Base-by-base conservation (phyloP, 2,797 vertebrate species). In the Tauraco hartlaubi region DNA sequence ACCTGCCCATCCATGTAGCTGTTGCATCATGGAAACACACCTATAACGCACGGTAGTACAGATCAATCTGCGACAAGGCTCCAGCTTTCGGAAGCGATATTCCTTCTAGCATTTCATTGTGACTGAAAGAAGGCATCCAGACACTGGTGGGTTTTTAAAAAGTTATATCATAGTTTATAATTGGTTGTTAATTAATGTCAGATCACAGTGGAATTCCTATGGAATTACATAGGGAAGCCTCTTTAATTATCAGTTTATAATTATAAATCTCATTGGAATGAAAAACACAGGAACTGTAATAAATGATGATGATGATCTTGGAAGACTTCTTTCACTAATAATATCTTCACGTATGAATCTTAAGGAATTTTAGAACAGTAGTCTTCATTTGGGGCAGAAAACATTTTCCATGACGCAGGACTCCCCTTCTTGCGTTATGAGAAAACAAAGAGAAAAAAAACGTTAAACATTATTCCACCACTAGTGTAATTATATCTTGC, bases 201-300 rank as follows among this genome's bases (percentile, higher is more conserved):
- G 88, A 93, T 94, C 97, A 96, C 84, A 96, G 92, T 95, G 94
- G 95, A 94, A 96, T 97, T 97, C 93, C 88, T 94, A 97, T 95
- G 92, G 93, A 98, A 97, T 96, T 97, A 89, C 80, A 83, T 92
- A 96, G 95, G 92, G 87, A 69, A 92, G 94, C 94, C 78, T 96
- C 95, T 96, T 97, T 96, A 97, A 96, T 97, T 95, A 92, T 80
- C 62, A 73, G 46, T 86, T 97, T 96, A 95, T 96, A 98, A 97
- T 97, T 98, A 97, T 95, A 97, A 97, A 95, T 91, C 86, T 97
- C 94, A 77, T 23, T 90, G 84, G 91, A 96, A 97, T 93, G 79
- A 96, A 96, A 97, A 97, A 96, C 95, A 96, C 95, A 97, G 51
- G 96, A 97, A 96, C 94, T 92, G 62, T 85, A 98, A 97, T 98